Evolutionary conservation across 2,797 vertebrate species (phyloP), one percentile per base, ranked within the genome.

Genomic region (Gobionotothen gibberifrons): DNA sequence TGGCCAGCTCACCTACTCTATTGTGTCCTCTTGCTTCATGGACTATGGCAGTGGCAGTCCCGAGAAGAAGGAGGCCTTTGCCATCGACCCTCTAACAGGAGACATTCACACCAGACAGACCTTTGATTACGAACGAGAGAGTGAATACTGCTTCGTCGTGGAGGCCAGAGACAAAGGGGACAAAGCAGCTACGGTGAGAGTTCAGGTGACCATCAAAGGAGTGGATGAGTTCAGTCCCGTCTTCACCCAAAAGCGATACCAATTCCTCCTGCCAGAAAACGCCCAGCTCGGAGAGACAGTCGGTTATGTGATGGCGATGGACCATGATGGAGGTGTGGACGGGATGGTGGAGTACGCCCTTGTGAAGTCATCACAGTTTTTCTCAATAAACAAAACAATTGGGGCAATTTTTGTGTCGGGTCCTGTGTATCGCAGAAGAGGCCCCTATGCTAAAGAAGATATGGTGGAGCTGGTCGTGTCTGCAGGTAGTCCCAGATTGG

Each of bases 181-280:
- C 32, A 94, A 89, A 57, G 85, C 92, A 14, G 94, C 97, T 13
- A 97, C 92, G 0, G 32, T 96, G 46, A 91, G 81, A 74, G 93
- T 98, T 65, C 95, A 95, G 82, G 89, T 99, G n/a, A 81, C 93
- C 70, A 91, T 99, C 44, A 95, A 96, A 67, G 97, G 96, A 11
- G 85, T 88, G 70, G 97, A 99, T 86, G 97, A 99, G 87, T 99
- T 97, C 89, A 95, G 96, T 74, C 98, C 97, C 0, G 49, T 97
- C 60, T 99, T 98, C 83, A 94, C 95, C 53, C 95, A 97, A 83
- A 94, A 95, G 54, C 88, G 85, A 0, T 99, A 99, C 86, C 93
- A 93, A 69, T 98, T 99, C 84, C 83, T 85, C 69, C 92, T 99
- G 12, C 94, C 95, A 0, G 87, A 93, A 75, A 92, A 94, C 47